Evolutionary conservation across 35 echinoderm and acorn worm genomes (phyloP).

Genomic region (Apostichopus parvimensis): DNA sequence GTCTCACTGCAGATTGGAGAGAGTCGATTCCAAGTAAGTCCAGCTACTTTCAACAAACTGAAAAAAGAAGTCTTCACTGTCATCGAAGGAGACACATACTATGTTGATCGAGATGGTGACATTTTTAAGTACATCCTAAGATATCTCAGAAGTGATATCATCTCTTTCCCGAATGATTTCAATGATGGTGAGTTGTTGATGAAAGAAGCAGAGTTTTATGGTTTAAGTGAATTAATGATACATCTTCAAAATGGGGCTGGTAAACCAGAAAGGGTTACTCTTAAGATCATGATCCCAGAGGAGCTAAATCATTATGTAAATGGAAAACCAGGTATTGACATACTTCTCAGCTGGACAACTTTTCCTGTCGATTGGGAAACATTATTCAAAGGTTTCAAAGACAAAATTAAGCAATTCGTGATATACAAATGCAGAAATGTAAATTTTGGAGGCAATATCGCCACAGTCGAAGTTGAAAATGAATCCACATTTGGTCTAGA

Average conservation of each 20-base stretch:
- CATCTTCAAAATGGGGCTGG: not conserved
- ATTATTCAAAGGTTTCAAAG: not conserved
- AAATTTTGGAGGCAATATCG: too few relatives aligned
- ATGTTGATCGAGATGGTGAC: not conserved
- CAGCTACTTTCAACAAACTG: not conserved
- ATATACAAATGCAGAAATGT: too few relatives aligned
- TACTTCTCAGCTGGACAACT: too few relatives aligned
- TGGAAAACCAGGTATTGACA: too few relatives aligned
- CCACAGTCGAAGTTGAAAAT: too few relatives aligned
- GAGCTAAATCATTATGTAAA: too few relatives aligned
- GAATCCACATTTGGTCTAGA: too few relatives aligned
- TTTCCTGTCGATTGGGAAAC: not conserved
- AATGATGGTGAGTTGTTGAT: not conserved
- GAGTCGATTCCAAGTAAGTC: not conserved
- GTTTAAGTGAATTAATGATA: not conserved
- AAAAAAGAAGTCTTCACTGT: not conserved
- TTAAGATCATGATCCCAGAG: not conserved
- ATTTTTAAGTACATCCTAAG: constrained; percentile 4
- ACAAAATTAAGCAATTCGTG: not conserved
- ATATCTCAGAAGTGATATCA: not conserved
- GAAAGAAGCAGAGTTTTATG: constrained; percentile 17
- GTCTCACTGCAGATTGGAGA: not conserved
- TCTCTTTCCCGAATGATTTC: not conserved
- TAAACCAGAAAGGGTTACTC: not conserved
- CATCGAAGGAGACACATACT: not conserved